phyloP scores from a whole-genome alignment of 2,113 vertebrate genomes.

The Melanotaenia duboulayi region DNA sequence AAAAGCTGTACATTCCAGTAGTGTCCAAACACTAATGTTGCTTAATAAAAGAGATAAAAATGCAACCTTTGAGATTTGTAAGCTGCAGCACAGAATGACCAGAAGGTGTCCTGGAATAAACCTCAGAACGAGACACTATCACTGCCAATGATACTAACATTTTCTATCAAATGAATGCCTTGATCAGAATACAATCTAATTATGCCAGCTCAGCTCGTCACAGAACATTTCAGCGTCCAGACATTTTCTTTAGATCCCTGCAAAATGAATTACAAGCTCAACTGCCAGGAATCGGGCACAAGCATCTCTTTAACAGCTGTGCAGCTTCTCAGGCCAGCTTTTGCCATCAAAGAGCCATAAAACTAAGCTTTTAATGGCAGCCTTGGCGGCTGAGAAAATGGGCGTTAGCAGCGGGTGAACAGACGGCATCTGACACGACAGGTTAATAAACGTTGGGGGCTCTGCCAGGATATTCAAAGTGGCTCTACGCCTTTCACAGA shows the following conservation, averaged over 20 bases:
- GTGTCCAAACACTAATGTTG: no score
- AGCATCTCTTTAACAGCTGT: conserved; percentile 50
- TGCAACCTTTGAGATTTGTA: no score
- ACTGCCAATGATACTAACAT: no score
- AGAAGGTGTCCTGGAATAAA: no score
- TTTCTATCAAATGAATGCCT: background rate
- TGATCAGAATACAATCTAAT: background rate
- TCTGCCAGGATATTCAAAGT: conserved; percentile 61
- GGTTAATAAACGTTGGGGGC: conserved; percentile 65
- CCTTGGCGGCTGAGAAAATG: conserved; percentile 37
- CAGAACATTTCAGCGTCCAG: conserved; percentile 14
- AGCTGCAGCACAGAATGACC: no score
- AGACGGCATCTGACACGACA: conserved; percentile 68
- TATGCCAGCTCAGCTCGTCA: conserved; percentile 15
- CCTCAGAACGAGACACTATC: no score
- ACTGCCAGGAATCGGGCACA: conserved; percentile 40
- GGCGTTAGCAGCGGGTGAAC: conserved; percentile 57
- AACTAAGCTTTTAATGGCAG: conserved; percentile 54
- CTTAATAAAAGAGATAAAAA: no score
- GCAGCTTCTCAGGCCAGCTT: conserved; percentile 42
- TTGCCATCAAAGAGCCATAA: conserved; percentile 62
- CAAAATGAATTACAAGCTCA: conserved; percentile 50
- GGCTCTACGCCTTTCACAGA: conserved; percentile 23
- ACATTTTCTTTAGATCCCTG: conserved; percentile 25
- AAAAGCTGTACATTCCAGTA: no score